Base-by-base conservation (phyloP, 2,888 invertebrate genomes). In the Sericinus montela region DNA sequence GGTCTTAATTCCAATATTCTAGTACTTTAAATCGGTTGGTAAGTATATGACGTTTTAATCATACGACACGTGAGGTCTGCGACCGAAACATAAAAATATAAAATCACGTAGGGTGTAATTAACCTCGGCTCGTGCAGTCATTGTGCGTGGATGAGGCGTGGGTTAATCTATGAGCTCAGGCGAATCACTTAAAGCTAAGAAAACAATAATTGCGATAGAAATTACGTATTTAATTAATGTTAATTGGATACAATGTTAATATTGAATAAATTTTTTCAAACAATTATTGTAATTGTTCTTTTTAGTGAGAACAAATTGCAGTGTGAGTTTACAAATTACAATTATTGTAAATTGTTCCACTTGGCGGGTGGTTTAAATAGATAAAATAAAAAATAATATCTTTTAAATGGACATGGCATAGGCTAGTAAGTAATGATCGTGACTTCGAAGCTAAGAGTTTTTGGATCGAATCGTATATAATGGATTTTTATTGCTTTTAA, bases 41-140 rank as follows among this genome's bases (percentile, higher is more conserved):
- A 46, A 34, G 34, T 29, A 40, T 36, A 40, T 19, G 28, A 14
- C 11, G 28, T 3, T 39, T 46, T 34, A 10, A 45, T 16, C 37
- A 15, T 40, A 41, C 40, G 35, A 37, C 48, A 48, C 48, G 48
- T 37, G 42, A 48, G 8, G 23, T 7, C 23, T 25, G 11, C 41
- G 29, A 39, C 34, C 23, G 23, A 29, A 41, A 15, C 15, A 14
- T 25, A 23, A 10, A 23, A 13, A 4, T 41, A 53, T 53, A 19
- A 32, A 8, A 25, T 30, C 54, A 56, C 58, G 46, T 48, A 44
- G 53, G 40, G 49, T 54, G 29, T 55, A 56, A 49, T 55, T 42
- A 47, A 53, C 51, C 58, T 54, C 39, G 49, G 45, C 57, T 55
- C 14, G 39, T 58, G 63, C 60, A 59, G 53, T 54, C 44, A 30